Evolutionary conservation across 1,140 invertebrate genomes (phyloP).

Genomic region (Aphelenchoides avenae): DNA sequence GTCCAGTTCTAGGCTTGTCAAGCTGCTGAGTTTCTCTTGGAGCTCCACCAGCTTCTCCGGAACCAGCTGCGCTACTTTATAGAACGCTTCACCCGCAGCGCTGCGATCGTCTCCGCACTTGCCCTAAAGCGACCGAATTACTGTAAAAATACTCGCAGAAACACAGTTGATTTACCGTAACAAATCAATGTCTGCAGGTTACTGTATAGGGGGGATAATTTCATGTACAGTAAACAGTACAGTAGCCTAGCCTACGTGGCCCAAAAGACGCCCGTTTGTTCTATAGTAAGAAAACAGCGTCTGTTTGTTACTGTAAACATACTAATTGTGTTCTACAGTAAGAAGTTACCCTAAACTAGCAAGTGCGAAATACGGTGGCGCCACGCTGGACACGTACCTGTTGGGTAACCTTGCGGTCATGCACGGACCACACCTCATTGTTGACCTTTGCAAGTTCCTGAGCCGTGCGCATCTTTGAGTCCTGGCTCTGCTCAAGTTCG

Average conservation of each 20-base stretch:
- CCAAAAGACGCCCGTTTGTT: no score
- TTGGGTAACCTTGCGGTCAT: conserved; percentile 33
- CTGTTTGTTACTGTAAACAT: conserved; percentile 1
- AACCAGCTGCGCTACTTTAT: conserved; percentile 33
- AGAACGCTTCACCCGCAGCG: conserved; percentile 27
- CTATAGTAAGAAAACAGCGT: no score
- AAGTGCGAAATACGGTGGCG: no score
- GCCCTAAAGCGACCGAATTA: conserved; percentile 20
- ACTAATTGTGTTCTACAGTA: no score
- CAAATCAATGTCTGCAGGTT: no score
- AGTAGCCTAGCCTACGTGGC: no score
- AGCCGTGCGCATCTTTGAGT: conserved; percentile 17
- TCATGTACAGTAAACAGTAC: no score
- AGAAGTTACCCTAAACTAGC: no score
- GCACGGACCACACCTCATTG: conserved; percentile 33
- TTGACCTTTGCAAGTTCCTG: conserved; percentile 18
- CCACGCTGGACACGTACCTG: no score
- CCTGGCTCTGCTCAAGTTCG: conserved; percentile 20
- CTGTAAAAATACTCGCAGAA: no score
- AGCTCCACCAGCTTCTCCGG: conserved; percentile 27
- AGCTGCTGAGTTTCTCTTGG: conserved; percentile 20
- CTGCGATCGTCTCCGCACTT: conserved; percentile 35
- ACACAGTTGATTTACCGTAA: no score
- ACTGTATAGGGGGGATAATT: no score
- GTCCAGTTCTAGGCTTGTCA: conserved; percentile 31